Base-by-base conservation (phyloP, 2,888 invertebrate genomes). In the Lithophane ornitopus region DNA sequence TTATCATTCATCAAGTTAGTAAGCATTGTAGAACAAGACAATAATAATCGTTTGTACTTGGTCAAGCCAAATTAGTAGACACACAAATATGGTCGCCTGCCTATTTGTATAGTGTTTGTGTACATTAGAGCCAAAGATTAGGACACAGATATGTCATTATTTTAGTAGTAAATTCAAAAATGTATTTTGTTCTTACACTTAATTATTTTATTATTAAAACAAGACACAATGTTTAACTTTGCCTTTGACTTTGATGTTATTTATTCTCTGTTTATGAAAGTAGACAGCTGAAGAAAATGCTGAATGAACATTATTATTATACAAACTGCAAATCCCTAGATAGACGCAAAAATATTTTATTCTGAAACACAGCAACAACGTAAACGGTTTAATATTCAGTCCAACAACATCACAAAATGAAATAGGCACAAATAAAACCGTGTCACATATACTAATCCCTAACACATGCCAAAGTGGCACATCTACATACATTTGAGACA, bases 11-110 rank as follows among this genome's bases (percentile, higher is more conserved):
- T 87, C 84, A 85, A 81, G 85, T 78, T 74, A 78, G 85, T 85
- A 87, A 88, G 87, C 87, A 89, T 91, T 90, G 86, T 89, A 86
- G 81, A 86, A 86, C 85, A 88, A 88, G 85, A 90, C 90, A 92
- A 92, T 91, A 90, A 92, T 89, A 89, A 90, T 89, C 82, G 74
- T 69, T 88, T 87, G 62, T 89, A 88, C 90, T 91, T 90, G 91
- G 91, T 79, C 73, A 90, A 88, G 86, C 92, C 91, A 92, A 93
- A 93, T 92, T 91, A 89, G 92, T 90, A 90, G 82, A 86, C 90
- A 89, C 88, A 90, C 90, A 87, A 76, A 89, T 87, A 89, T 84
- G 89, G 87, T 46, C 58, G 76, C 81, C 81, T 82, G 88, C 81
- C 81, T 88, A 87, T 88, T 89, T 85, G 85, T 84, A 79, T 85